Evolutionary conservation across 2,888 invertebrate species (phyloP).

Genomic region (Amiota minor): DNA sequence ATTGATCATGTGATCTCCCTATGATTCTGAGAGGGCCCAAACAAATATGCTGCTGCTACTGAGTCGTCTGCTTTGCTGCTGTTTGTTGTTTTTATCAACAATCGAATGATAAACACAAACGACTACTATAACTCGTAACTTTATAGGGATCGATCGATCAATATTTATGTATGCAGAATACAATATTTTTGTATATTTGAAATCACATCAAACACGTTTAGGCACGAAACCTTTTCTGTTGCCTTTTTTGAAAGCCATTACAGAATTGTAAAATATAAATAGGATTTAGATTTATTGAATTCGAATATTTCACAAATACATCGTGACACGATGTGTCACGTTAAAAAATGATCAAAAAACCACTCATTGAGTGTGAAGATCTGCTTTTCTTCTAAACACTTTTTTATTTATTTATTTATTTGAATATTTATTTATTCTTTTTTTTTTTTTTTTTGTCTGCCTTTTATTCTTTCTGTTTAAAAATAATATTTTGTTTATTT

Average conservation of each 20-base stretch:
- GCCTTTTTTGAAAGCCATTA: constrained; percentile 8
- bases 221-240: constrained; percentile 7
- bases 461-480: no score
- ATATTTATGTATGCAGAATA: no score
- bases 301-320: background rate
- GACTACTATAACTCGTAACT: background rate
- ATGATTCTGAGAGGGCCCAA: background rate
- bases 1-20: background rate
- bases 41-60: background rate
- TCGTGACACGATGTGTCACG: background rate
- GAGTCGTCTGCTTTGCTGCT: background rate
- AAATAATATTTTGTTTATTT: no score
- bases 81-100: constrained; percentile 9
- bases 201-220: background rate
- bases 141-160: no score
- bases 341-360: background rate
- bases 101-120: background rate
- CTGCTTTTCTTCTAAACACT: no score
- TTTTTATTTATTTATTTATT: no score
- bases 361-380: no score
- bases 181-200: background rate
- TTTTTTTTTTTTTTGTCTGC: no score
- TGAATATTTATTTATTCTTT: no score
- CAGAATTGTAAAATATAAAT: background rate
- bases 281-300: background rate